Conservation (phyloP, 1,140 invertebrate genomes). For the Palaemon carinicauda region DNA sequence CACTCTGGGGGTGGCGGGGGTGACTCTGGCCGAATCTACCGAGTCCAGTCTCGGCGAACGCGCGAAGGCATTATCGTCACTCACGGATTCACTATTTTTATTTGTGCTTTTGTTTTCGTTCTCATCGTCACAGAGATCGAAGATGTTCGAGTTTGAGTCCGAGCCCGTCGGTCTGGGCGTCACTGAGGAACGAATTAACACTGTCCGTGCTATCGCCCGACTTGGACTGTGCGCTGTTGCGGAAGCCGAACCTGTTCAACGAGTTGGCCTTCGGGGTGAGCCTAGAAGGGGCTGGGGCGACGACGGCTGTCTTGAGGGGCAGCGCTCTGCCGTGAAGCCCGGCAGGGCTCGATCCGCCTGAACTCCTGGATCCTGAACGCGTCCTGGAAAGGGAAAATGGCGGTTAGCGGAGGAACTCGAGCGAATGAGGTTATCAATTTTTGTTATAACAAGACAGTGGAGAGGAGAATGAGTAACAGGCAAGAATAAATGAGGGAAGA, state of each 20-base stretch:
- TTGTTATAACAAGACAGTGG: too few species aligned
- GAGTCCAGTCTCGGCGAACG: too few species aligned
- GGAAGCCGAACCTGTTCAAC: slow-evolving; percentile 55
- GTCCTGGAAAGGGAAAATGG: slow-evolving; percentile 1
- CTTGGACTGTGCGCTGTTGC: slow-evolving; percentile 17
- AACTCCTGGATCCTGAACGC: slow-evolving; percentile 35
- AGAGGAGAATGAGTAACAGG: too few species aligned
- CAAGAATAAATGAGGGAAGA: too few species aligned
- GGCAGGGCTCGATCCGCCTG: slow-evolving; percentile 36
- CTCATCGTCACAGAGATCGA: slow-evolving; percentile 46
- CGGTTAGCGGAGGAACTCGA: too few species aligned
- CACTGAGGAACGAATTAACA: slow-evolving; percentile 58
- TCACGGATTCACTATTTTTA: background rate
- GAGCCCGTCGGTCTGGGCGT: slow-evolving; percentile 57
- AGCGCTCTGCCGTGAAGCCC: background rate
- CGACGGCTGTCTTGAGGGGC: slow-evolving; percentile 32
- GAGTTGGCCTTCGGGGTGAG: slow-evolving; percentile 2
- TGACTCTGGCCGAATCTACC: background rate
- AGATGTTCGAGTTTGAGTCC: slow-evolving; percentile 57
- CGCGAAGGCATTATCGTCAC: too few species aligned
- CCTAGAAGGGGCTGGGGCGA: slow-evolving; percentile 29
- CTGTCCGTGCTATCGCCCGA: slow-evolving; percentile 59
- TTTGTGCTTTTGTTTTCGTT: slow-evolving; percentile 11
- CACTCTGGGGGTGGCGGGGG: background rate
- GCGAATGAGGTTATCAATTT: too few species aligned